These are phyloP conservation scores for Saxidomus purpurata DNA, from an alignment of 1,140 invertebrate species.

Conservation along the genomic window DNA sequence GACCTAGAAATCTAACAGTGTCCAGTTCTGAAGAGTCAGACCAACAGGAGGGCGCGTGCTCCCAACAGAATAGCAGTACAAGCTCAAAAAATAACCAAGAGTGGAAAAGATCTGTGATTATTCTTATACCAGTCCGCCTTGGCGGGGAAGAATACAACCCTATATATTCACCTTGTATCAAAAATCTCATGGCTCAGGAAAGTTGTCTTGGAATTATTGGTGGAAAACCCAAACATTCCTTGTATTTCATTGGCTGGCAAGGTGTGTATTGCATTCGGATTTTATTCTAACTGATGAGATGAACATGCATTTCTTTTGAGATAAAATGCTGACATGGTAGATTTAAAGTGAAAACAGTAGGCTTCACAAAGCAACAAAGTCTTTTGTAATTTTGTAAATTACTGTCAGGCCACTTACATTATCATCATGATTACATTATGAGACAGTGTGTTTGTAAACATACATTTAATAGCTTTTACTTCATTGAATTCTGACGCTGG, in stretches of 20 bases:
- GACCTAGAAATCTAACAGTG: constrained; percentile 69
- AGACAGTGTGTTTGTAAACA: too few species aligned
- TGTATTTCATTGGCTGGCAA: constrained; percentile 97
- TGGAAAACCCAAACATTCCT: constrained; percentile 95
- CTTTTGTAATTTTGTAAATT: too few species aligned
- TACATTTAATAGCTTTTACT: too few species aligned
- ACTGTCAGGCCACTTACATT: too few species aligned
- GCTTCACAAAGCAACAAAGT: too few species aligned
- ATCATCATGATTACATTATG: too few species aligned
- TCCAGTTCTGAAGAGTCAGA: constrained; percentile 53
- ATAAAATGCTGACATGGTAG: too few species aligned
- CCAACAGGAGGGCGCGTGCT: constrained; percentile 5
- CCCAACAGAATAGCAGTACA: background rate
- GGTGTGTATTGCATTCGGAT: constrained; percentile 83
- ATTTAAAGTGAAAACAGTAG: too few species aligned
- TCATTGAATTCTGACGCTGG: too few species aligned
- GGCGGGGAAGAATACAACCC: constrained; percentile 94
- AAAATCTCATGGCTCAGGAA: constrained; percentile 92
- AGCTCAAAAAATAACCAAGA: constrained; percentile 40
- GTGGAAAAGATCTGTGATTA: constrained; percentile 93
- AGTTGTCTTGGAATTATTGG: constrained; percentile 96
- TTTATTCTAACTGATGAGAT: background rate
- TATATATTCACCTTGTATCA: constrained; percentile 93
- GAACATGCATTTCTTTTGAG: too few species aligned
- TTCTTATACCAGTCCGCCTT: constrained; percentile 94